These are phyloP conservation scores for Anguilla marmorata DNA, from an alignment of 2,797 vertebrate species.

Conservation along the genomic window DNA sequence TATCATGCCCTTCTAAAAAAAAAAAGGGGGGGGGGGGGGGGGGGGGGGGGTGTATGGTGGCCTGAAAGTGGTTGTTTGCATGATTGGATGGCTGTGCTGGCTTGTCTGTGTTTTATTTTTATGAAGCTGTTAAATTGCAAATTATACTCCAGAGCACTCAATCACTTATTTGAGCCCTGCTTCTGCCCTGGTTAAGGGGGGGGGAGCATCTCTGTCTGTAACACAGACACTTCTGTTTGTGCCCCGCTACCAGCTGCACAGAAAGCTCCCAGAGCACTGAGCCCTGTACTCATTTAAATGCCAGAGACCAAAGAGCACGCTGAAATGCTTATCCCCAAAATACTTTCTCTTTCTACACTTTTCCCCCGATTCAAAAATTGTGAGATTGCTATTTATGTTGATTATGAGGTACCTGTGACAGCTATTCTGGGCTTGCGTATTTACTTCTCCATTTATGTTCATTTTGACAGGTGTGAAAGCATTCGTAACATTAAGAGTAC, in stretches of 20 bases:
- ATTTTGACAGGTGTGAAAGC: conserved; percentile 2
- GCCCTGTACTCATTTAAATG: neutral
- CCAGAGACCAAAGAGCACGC: neutral
- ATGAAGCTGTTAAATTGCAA: neutral
- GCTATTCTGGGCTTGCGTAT: neutral
- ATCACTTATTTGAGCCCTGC: neutral
- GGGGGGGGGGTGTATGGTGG: neutral
- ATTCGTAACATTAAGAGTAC: neutral
- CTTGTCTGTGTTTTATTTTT: conserved; percentile 5
- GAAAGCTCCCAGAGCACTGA: neutral
- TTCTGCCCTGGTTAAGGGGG: neutral
- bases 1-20: neutral
- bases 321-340: neutral
- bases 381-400: neutral
- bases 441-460: neutral
- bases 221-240: conserved; percentile 2
- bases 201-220: neutral
- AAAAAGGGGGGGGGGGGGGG: too few species aligned
- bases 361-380: neutral
- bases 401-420: neutral
- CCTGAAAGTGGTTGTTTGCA: neutral
- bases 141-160: neutral
- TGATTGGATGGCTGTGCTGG: neutral
- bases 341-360: neutral
- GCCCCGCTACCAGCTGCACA: neutral